phyloP scores from a whole-genome alignment of 2,113 vertebrate genomes.

The Salminus brasiliensis region DNA sequence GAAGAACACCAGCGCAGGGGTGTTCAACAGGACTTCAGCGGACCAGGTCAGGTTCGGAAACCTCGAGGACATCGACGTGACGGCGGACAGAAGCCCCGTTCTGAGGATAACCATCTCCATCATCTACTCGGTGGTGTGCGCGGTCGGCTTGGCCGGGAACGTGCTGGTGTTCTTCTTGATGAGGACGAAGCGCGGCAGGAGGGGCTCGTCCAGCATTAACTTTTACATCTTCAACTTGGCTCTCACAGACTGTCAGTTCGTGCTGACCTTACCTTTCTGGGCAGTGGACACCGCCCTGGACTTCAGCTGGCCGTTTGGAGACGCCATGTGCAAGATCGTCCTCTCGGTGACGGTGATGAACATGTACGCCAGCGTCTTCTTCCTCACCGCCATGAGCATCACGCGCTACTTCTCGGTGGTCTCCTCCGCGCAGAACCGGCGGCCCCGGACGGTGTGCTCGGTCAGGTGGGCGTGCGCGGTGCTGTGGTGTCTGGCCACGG shows the following conservation, averaged over 20 bases:
- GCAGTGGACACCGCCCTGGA: conserved; percentile 75
- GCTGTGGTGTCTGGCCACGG: conserved; percentile 70
- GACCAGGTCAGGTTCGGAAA: not conserved
- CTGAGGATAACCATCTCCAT: conserved; percentile 69
- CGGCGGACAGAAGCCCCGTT: conserved; percentile 63
- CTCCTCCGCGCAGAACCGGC: conserved; percentile 62
- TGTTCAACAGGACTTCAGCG: no score
- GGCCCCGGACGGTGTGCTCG: conserved; percentile 51
- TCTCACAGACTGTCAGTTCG: conserved; percentile 75
- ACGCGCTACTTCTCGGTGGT: conserved; percentile 72
- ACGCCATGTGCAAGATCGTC: conserved; percentile 76
- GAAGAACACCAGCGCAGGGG: no score
- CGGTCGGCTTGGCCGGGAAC: conserved; percentile 69
- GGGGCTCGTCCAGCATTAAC: conserved; percentile 66
- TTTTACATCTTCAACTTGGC: conserved; percentile 76
- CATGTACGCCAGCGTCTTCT: conserved; percentile 78
- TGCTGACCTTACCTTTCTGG: conserved; percentile 77
- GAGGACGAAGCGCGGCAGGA: conserved; percentile 61
- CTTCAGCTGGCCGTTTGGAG: conserved; percentile 79
- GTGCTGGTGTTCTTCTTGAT: conserved; percentile 74
- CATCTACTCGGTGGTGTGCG: conserved; percentile 71
- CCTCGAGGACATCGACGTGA: conserved; percentile 70
- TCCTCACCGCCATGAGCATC: conserved; percentile 76
- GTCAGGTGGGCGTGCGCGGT: conserved; percentile 59
- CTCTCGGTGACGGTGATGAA: conserved; percentile 77